These are phyloP conservation scores for Meghimatium bilineatum DNA, from an alignment of 2,888 invertebrate genomes.

Conservation along the genomic window DNA sequence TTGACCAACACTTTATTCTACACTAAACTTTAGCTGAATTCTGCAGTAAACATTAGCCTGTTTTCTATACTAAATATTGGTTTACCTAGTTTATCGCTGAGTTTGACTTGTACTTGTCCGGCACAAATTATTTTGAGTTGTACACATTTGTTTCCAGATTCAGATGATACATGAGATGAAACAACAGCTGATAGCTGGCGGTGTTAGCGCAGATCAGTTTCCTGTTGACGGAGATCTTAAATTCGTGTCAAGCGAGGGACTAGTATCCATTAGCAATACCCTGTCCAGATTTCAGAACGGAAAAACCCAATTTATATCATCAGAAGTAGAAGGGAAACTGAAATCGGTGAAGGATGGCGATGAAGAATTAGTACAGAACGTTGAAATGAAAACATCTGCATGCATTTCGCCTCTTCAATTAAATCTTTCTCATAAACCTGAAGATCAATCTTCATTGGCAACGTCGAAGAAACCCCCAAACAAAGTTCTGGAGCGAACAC, in stretches of 20 bases:
- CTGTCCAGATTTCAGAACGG: constrained; percentile 19
- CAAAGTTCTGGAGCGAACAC: neutral
- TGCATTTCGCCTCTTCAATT: neutral
- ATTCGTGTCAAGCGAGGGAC: constrained; percentile 37
- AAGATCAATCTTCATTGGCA: neutral
- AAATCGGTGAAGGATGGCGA: neutral
- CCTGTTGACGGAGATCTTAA: constrained; percentile 35
- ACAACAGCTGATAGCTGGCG: constrained; percentile 41
- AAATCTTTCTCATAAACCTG: neutral
- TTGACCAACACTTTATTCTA: too few relatives aligned
- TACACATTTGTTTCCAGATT: constrained; percentile 82
- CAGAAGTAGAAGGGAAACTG: neutral
- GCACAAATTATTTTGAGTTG: neutral
- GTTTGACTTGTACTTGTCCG: too few relatives aligned
- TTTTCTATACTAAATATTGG: too few relatives aligned
- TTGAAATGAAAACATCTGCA: neutral
- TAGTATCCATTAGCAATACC: constrained; percentile 24
- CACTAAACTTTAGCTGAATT: too few relatives aligned
- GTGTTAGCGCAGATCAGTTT: constrained; percentile 26
- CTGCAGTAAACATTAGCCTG: too few relatives aligned
- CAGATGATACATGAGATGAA: constrained; percentile 92
- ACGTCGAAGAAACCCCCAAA: neutral
- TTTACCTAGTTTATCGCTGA: too few relatives aligned
- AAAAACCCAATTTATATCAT: neutral
- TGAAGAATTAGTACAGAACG: neutral